phyloP scores from a whole-genome alignment of 2,797 vertebrate species.

The Epinephelus malabaricus region DNA sequence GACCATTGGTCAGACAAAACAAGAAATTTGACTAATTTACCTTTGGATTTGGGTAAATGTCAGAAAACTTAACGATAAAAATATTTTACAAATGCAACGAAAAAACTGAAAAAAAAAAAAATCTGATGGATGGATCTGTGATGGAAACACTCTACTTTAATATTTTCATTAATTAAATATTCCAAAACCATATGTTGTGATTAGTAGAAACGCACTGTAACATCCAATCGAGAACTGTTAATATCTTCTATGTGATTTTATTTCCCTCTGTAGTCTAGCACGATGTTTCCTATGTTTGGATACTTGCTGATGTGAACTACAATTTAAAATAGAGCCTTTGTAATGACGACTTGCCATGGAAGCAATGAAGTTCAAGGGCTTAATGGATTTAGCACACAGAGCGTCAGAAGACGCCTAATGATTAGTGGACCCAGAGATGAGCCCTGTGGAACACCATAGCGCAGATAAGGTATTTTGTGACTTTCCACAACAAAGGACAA shows the following conservation, averaged over 20 bases:
- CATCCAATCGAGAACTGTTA: neutral
- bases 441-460: constrained; percentile 23
- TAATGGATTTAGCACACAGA: neutral
- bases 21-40: neutral
- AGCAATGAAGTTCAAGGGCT: neutral
- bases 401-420: constrained; percentile 2
- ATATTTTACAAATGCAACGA: neutral
- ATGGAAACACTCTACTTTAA: neutral
- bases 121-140: neutral
- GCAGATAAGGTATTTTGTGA: neutral
- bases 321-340: neutral
- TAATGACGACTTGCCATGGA: neutral
- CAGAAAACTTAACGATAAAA: neutral
- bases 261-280: neutral
- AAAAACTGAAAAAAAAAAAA: neutral
- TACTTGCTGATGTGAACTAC: neutral
- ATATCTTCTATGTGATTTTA: neutral
- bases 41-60: neutral
- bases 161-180: neutral
- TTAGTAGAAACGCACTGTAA: neutral
- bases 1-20: neutral
- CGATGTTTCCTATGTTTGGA: neutral
- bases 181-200: neutral
- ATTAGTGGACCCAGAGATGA: constrained; percentile 5
- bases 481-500: neutral